These are phyloP conservation scores for Odontophorus gujanensis DNA, from an alignment of 2,113 vertebrate species.

Conservation along the genomic window DNA sequence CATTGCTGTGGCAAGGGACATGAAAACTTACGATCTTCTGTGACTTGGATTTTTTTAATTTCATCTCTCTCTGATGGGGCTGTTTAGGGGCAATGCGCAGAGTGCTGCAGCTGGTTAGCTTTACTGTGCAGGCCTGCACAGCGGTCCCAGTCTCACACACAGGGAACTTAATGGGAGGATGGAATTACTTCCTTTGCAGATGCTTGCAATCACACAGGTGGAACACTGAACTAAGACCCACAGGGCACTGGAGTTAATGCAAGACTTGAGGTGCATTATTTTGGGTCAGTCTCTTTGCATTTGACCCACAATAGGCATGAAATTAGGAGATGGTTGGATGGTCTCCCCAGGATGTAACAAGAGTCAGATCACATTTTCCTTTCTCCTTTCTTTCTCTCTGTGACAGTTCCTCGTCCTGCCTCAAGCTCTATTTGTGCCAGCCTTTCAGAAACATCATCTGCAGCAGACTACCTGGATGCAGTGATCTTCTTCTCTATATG, in stretches of 20 bases:
- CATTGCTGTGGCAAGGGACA: too few relatives aligned
- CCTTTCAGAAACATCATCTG: conserved; percentile 19
- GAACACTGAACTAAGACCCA: background rate
- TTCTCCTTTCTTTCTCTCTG: conserved; percentile 13
- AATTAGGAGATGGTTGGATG: conserved; percentile 18
- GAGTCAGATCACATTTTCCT: conserved; percentile 34
- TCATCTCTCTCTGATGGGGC: background rate
- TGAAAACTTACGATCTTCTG: background rate
- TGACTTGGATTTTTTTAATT: background rate
- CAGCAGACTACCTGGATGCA: conserved; percentile 55
- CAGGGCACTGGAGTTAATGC: background rate
- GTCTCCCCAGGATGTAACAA: conserved; percentile 1
- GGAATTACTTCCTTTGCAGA: conserved; percentile 31
- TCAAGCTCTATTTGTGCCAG: conserved; percentile 43
- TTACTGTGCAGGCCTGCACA: background rate
- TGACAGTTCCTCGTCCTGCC: conserved; percentile 46
- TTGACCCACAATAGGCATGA: background rate
- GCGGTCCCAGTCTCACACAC: background rate
- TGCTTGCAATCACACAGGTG: background rate
- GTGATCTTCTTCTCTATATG: conserved; percentile 29
- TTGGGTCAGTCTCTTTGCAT: conserved; percentile 2
- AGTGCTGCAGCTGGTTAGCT: background rate
- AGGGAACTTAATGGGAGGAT: background rate
- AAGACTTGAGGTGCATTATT: conserved; percentile 4
- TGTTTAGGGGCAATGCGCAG: background rate